These are phyloP conservation scores for Leptoclinus maculatus DNA, from an alignment of 2,797 vertebrate species.

Conservation along the genomic window DNA sequence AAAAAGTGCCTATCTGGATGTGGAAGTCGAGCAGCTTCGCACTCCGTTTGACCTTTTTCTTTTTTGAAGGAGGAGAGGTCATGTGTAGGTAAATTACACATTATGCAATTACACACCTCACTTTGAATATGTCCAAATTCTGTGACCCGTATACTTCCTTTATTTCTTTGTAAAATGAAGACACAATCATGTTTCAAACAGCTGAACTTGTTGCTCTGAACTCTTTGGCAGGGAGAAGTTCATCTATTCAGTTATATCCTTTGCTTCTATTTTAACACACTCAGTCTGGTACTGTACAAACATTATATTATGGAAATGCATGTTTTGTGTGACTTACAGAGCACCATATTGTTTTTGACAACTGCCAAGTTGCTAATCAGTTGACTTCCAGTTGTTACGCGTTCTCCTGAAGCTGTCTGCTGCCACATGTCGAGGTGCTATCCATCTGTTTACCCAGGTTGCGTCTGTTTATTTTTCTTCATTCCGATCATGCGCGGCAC, in stretches of 20 bases:
- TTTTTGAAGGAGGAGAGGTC: slow-evolving; percentile 50
- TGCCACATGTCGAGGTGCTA: slow-evolving; percentile 48
- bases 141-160: not conserved
- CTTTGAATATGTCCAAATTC: slow-evolving; percentile 6
- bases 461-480: slow-evolving; percentile 64
- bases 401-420: slow-evolving; percentile 47
- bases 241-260: not conserved
- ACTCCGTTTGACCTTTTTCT: slow-evolving; percentile 63
- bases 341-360: slow-evolving; percentile 68
- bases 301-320: slow-evolving; percentile 1
- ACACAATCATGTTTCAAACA: slow-evolving; percentile 4
- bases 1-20: slow-evolving; percentile 61
- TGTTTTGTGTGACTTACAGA: slow-evolving; percentile 19
- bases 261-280: not conserved
- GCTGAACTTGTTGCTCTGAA: slow-evolving; percentile 12
- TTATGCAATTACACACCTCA: slow-evolving; percentile 36
- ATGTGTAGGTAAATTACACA: slow-evolving; percentile 55
- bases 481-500: slow-evolving; percentile 72
- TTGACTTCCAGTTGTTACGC: slow-evolving; percentile 54
- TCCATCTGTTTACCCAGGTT: slow-evolving; percentile 73
- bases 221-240: not conserved
- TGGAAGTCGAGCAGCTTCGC: slow-evolving; percentile 62
- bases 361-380: slow-evolving; percentile 58
- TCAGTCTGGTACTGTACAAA: not conserved
- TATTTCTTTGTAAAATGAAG: slow-evolving; percentile 15